phyloP scores from a whole-genome alignment of 2,888 invertebrate species.

The Scaptomyza cyrtandrae region DNA sequence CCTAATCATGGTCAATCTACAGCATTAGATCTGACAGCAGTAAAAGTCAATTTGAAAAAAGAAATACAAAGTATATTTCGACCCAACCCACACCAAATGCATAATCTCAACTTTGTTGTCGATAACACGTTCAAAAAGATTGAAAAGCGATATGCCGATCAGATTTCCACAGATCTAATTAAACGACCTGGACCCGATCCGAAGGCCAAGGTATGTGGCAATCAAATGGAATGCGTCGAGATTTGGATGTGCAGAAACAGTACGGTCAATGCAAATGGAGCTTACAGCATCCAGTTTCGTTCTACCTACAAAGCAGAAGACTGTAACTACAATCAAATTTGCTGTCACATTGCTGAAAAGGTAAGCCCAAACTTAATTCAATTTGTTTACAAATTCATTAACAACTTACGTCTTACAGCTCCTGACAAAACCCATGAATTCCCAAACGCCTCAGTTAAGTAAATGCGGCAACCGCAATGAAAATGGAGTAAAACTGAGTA shows the following conservation, averaged over 20 bases:
- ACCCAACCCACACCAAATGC: neutral
- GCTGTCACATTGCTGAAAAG: conserved; percentile 23
- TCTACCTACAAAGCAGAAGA: neutral
- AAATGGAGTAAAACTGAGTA: conserved; percentile 6
- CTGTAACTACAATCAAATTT: conserved; percentile 22
- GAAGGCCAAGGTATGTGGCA: conserved; percentile 4
- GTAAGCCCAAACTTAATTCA: conserved; percentile 1
- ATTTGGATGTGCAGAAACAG: conserved; percentile 22
- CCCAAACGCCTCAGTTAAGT: fast-evolving
- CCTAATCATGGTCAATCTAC: neutral
- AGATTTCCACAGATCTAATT: neutral
- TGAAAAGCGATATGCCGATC: too few species aligned
- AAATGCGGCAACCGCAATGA: conserved; percentile 26
- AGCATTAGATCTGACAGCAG: neutral
- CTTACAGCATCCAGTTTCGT: neutral
- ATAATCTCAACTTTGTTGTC: neutral
- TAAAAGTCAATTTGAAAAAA: neutral
- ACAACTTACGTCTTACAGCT: neutral
- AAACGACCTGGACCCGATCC: neutral
- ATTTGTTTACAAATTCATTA: neutral
- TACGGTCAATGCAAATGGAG: neutral
- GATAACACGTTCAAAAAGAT: conserved; percentile 4
- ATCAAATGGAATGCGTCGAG: conserved; percentile 24
- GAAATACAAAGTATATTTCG: conserved; percentile 8
- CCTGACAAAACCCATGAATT: neutral